These are phyloP conservation scores for Acrocephalus scirpaceus DNA, from an alignment of 2,797 vertebrate genomes.

Conservation along the genomic window DNA sequence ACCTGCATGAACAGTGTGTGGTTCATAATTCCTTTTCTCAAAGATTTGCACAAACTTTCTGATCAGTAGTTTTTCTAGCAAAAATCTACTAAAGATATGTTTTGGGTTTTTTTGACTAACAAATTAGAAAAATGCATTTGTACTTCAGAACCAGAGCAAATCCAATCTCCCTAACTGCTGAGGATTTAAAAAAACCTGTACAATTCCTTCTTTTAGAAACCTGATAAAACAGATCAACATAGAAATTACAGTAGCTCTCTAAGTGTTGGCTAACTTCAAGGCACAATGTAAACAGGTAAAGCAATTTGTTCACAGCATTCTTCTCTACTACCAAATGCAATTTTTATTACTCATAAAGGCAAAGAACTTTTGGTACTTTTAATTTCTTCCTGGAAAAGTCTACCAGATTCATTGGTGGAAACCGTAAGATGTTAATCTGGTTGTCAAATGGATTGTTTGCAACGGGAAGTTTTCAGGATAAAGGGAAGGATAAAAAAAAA, in stretches of 20 bases:
- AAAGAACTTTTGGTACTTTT: not conserved
- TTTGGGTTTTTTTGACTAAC: not conserved
- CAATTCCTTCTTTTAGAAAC: not conserved
- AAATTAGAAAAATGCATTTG: not conserved
- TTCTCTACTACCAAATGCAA: not conserved
- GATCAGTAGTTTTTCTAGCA: not conserved
- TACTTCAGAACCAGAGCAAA: not conserved
- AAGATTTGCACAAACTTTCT: not conserved
- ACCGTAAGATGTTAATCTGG: not conserved
- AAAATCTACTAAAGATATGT: not conserved
- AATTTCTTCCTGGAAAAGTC: not conserved
- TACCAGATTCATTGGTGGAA: not conserved
- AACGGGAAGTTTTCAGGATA: not conserved
- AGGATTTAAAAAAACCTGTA: accelerated
- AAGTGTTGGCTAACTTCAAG: not conserved
- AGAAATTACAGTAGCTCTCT: not conserved
- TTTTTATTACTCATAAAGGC: not conserved
- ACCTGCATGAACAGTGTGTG: not conserved
- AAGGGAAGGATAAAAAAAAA: not conserved
- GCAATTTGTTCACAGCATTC: not conserved
- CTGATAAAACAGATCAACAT: not conserved
- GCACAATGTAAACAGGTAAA: not conserved
- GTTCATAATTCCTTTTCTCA: not conserved
- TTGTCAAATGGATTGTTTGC: not conserved
- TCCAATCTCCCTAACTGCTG: not conserved